These are phyloP conservation scores for Phataginus tetradactyla DNA, from an alignment of 2,797 vertebrate genomes.

Conservation along the genomic window DNA sequence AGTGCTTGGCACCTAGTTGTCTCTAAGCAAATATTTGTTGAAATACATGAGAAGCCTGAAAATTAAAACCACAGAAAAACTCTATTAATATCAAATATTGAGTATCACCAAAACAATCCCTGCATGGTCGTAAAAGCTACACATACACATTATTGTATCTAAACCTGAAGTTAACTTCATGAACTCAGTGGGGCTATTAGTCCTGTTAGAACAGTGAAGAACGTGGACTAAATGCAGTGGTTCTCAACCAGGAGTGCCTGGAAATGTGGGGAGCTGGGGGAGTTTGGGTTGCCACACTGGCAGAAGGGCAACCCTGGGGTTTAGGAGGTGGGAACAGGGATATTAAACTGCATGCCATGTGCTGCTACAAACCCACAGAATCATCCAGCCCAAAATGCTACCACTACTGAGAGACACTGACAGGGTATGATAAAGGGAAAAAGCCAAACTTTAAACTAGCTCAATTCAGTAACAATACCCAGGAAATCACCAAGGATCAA, in stretches of 20 bases:
- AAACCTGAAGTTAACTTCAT: not conserved
- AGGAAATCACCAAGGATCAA: not conserved
- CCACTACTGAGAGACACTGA: not conserved
- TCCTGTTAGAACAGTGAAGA: not conserved
- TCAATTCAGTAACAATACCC: constrained; percentile 2
- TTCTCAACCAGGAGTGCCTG: not conserved
- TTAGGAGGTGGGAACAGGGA: not conserved
- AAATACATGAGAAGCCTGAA: constrained; percentile 45
- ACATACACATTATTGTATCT: not conserved
- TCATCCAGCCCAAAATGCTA: not conserved
- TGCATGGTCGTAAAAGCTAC: not conserved
- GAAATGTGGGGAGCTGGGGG: not conserved
- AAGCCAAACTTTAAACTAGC: not conserved
- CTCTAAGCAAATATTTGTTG: not conserved
- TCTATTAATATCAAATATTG: not conserved
- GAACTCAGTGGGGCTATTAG: not conserved
- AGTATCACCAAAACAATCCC: not conserved
- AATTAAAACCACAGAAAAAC: constrained; percentile 13
- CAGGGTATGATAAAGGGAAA: not conserved
- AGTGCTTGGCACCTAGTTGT: not conserved
- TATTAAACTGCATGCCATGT: not conserved
- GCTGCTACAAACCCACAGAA: constrained; percentile 21
- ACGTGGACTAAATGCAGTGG: not conserved
- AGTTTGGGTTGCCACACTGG: not conserved
- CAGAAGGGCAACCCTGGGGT: not conserved